Percentiles rank a stretch among this genome's conserved stretches.
Conservation (phyloP, 1,140 invertebrate genomes). For the Mizuhopecten yessoensis region DNA sequence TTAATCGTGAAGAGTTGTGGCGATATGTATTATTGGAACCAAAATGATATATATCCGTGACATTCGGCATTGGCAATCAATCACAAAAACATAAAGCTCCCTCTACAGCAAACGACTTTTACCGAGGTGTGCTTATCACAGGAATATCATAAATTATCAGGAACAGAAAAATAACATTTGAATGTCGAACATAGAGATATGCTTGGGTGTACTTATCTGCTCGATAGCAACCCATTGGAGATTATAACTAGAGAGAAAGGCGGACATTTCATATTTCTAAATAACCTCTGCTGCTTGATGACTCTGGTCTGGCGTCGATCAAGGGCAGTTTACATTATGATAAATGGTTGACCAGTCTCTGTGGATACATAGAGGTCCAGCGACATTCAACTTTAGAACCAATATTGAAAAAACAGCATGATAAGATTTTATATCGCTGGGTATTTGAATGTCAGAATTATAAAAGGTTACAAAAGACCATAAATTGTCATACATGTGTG, state of each 20-base stretch:
- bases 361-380: background rate
- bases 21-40: conserved; percentile 65
- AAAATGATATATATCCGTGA: conserved; percentile 62
- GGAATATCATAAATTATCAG: conserved; percentile 4
- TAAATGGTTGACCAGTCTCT: conserved; percentile 26
- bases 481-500: background rate
- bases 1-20: conserved; percentile 50
- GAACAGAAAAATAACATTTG: conserved; percentile 27
- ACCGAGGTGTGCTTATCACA: background rate
- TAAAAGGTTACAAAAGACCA: background rate
- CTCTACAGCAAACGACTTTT: background rate
- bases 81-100: conserved; percentile 43
- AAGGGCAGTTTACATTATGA: background rate
- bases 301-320: background rate
- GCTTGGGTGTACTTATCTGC: background rate
- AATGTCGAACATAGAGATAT: conserved; percentile 38
- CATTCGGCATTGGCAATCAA: conserved; percentile 50
- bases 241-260: background rate
- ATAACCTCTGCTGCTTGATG: background rate
- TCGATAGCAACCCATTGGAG: background rate
- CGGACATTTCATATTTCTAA: conserved; percentile 34
- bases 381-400: background rate
- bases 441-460: conserved; percentile 39
- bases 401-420: background rate
- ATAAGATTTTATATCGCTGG: conserved; percentile 26